Percentiles rank a stretch among this genome's conserved stretches.
phyloP scores from a whole-genome alignment of 2,113 vertebrate species.

The Grammomys surdaster region DNA sequence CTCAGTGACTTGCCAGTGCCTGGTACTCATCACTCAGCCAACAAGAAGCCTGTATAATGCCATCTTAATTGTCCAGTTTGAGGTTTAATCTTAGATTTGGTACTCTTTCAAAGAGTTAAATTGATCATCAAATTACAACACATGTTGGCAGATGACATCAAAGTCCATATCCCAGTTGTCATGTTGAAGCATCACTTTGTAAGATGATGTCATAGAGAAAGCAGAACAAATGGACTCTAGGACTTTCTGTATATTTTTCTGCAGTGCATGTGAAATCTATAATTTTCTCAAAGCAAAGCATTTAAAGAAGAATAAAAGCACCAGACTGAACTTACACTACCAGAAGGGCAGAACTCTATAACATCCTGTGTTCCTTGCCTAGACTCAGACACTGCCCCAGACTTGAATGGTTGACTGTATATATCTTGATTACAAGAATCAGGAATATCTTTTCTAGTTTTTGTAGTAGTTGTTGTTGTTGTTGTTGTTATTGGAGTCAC shows the following conservation, averaged over 20 bases:
- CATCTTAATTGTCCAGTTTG: neutral
- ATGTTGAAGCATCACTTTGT: neutral
- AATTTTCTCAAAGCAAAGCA: neutral
- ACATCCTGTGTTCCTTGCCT: neutral
- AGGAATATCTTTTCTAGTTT: neutral
- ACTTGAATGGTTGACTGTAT: fast-evolving
- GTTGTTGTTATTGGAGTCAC: neutral
- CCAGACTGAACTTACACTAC: neutral
- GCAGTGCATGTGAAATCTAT: neutral
- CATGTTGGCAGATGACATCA: no score
- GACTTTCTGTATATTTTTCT: neutral
- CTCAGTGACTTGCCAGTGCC: fast-evolving
- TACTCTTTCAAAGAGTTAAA: neutral
- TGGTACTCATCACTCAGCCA: neutral
- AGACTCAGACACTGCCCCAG: neutral
- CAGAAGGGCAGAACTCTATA: fast-evolving
- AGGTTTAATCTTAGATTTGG: neutral
- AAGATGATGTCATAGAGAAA: neutral
- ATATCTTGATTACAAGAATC: neutral
- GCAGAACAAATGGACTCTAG: fast-evolving
- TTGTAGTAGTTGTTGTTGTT: no score
- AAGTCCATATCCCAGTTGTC: neutral
- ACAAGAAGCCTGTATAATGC: neutral
- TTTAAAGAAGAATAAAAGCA: neutral
- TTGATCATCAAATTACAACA: neutral